Evolutionary conservation across 2,113 vertebrate species (phyloP).

Genomic region (Rhinopomastus cyanomelas): DNA sequence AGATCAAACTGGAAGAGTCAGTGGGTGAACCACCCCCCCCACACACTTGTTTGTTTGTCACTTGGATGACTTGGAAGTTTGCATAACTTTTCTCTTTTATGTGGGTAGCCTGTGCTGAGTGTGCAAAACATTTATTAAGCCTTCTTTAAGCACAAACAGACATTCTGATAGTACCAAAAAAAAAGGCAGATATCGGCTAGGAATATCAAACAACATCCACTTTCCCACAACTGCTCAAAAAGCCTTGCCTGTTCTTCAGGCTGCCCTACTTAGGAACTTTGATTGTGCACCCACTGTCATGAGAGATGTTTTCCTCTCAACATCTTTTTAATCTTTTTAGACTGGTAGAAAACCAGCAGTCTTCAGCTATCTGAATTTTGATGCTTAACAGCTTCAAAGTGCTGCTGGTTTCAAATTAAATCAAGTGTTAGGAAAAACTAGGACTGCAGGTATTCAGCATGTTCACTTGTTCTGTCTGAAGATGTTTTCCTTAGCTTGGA

Average conservation of each 20-base stretch:
- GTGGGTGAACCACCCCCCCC: background rate
- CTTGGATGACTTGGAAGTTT: background rate
- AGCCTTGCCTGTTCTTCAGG: conserved; percentile 43
- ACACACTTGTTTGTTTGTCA: background rate
- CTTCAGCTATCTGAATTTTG: conserved; percentile 53
- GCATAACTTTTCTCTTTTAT: background rate
- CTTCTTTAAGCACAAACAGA: background rate
- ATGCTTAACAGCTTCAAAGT: conserved; percentile 66
- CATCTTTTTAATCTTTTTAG: conserved; percentile 66
- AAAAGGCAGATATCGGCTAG: conserved; percentile 2
- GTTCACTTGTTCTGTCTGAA: conserved; percentile 54
- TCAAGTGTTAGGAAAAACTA: conserved; percentile 32
- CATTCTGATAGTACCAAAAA: conserved; percentile 1
- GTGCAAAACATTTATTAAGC: conserved; percentile 40
- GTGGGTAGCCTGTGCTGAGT: conserved; percentile 1
- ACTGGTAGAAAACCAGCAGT: conserved; percentile 44
- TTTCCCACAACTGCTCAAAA: conserved; percentile 41
- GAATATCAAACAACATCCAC: conserved; percentile 41
- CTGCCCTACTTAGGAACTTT: conserved; percentile 67
- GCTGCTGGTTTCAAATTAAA: conserved; percentile 47
- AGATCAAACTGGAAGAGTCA: background rate
- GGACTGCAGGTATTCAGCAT: conserved; percentile 36
- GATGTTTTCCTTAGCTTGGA: conserved; percentile 14
- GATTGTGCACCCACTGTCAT: conserved; percentile 57
- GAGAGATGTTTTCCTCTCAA: conserved; percentile 49